Percentiles rank a stretch among this genome's conserved stretches.
phyloP scores from a whole-genome alignment of 2,888 invertebrate species.

The Bedellia somnulentella region DNA sequence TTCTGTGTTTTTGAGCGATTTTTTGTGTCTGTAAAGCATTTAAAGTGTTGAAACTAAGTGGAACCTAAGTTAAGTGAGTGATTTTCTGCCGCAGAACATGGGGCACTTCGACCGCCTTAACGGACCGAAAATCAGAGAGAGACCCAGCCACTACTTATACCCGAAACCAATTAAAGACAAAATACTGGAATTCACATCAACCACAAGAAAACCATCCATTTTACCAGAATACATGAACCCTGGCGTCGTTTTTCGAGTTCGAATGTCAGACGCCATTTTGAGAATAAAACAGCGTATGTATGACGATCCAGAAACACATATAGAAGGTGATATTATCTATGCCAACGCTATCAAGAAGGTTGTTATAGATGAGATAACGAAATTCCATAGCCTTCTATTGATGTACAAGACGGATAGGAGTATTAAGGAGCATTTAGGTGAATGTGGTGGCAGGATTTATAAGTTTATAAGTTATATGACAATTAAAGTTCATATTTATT shows the following conservation, averaged over 20 bases:
- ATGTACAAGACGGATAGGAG: constrained; percentile 52
- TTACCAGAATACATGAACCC: constrained; percentile 50
- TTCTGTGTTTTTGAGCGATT: too few relatives aligned
- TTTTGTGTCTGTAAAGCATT: too few relatives aligned
- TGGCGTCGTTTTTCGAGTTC: constrained; percentile 42
- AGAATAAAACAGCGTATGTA: constrained; percentile 50
- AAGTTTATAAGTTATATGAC: constrained; percentile 54
- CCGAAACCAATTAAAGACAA: constrained; percentile 46
- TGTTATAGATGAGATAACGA: constrained; percentile 48
- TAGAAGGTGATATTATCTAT: constrained; percentile 49
- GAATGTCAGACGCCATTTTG: constrained; percentile 50
- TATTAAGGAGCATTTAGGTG: constrained; percentile 47
- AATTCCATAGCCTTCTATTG: constrained; percentile 39
- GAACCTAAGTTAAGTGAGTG: too few relatives aligned
- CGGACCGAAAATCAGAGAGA: constrained; percentile 38
- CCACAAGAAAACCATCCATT: constrained; percentile 31
- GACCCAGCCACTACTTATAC: constrained; percentile 44
- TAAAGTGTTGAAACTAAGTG: too few relatives aligned
- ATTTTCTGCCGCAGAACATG: constrained; percentile 28
- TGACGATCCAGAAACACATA: constrained; percentile 45
- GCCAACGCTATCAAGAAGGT: constrained; percentile 49
- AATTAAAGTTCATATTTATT: constrained; percentile 49
- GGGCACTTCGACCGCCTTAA: constrained; percentile 27
- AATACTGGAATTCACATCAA: constrained; percentile 33
- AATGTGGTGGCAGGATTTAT: constrained; percentile 46